Evolutionary conservation across 2,888 invertebrate species (phyloP), one percentile per base, ranked within the genome.

Genomic region (Andrena minutula): DNA sequence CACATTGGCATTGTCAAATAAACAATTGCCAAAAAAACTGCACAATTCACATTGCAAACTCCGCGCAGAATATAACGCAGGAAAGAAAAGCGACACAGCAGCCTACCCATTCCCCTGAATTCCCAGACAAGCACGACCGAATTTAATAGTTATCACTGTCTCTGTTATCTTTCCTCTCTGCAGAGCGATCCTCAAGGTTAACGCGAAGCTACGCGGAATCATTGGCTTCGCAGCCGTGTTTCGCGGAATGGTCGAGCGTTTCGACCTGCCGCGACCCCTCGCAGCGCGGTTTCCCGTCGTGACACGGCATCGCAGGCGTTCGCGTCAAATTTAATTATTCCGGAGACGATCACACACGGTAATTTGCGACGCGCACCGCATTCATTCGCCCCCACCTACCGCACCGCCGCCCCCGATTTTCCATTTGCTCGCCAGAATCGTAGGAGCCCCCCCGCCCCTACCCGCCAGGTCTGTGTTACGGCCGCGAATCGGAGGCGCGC

Each of bases 261-360:
- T 51, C 69, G 41, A 68, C 49, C 60, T 41, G 4, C 12, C 41
- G 41, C 41, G 41, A 16, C 16, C 41, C 5, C 41, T 41, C 41
- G 23, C 23, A 3, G 20, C 23, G 66, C 49, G 79, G 66, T 60
- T 56, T 35, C 30, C 28, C 71, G 71, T 66, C 66, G 84, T 69
- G 84, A 73, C 81, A 72, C 66, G 74, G 68, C 83, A 49, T 60
- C 77, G 74, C 73, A 56, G 78, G 80, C 88, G 87, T 90, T 91
- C 89, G 87, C 89, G 88, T 90, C 86, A 88, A 91, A 91, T 92
- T 89, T 89, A 90, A 92, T 92, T 91, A 92, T 91, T 91, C 90
- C 85, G 83, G 78, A 88, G 86, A 89, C 90, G 89, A 92, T 92
- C 90, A 89, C 88, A 85, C 86, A 83, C 83, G 83, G 87, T 88